Conservation (phyloP, 1,140 invertebrate genomes). For the Drosophila teissieri region DNA sequence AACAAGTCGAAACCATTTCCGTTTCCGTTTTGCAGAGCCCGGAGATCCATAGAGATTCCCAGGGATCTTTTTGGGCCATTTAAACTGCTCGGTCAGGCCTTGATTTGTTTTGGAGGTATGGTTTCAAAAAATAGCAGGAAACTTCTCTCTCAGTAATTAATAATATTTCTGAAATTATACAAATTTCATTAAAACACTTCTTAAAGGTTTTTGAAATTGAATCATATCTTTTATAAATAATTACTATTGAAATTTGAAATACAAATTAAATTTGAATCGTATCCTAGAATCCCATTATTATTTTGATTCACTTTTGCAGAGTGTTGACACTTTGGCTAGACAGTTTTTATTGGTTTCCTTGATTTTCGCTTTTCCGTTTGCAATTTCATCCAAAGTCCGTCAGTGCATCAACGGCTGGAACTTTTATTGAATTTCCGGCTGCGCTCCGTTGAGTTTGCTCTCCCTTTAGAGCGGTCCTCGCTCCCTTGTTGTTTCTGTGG, state of each 20-base stretch:
- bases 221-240: background rate
- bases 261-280: too few relatives aligned
- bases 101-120: background rate
- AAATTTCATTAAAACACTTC: background rate
- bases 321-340: slow-evolving; percentile 33
- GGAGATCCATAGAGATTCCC: slow-evolving; percentile 9
- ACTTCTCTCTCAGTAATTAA: background rate
- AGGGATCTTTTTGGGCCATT: background rate
- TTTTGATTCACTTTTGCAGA: slow-evolving; percentile 9
- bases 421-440: slow-evolving; percentile 82
- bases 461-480: slow-evolving; percentile 15
- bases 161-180: background rate
- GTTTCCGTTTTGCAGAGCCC: slow-evolving; percentile 66
- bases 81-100: background rate
- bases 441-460: slow-evolving; percentile 53
- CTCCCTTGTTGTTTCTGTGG: slow-evolving; percentile 29
- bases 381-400: slow-evolving; percentile 67
- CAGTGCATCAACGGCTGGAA: slow-evolving; percentile 78
- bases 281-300: background rate
- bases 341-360: slow-evolving; percentile 14
- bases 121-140: background rate
- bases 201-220: background rate
- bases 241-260: too few relatives aligned
- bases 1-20: slow-evolving; percentile 65
- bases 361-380: slow-evolving; percentile 38